phyloP scores from a whole-genome alignment of 53 echinoderm and acorn worm genomes.

The Mesocentrotus franciscanus region DNA sequence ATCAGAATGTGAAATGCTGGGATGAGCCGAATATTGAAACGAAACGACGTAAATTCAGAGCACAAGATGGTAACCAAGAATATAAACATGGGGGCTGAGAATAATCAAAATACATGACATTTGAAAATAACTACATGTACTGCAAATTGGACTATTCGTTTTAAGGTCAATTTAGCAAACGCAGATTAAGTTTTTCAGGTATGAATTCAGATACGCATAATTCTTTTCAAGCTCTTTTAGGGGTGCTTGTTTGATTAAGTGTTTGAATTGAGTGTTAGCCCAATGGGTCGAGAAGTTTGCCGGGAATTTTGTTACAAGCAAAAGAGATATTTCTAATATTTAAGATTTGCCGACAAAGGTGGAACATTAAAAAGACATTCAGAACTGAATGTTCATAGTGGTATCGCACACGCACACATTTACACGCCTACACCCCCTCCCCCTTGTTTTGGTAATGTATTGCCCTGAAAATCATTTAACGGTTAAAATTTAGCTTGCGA shows the following conservation, averaged over 20 bases:
- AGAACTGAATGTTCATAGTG: too few relatives aligned
- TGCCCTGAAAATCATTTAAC: too few relatives aligned
- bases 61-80: background rate
- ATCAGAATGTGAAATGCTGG: background rate
- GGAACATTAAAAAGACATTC: background rate
- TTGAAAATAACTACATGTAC: background rate
- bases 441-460: too few relatives aligned
- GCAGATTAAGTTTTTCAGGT: background rate
- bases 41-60: background rate
- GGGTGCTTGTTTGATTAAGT: too few relatives aligned
- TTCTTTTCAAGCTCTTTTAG: background rate
- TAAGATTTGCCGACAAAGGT: background rate
- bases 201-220: background rate
- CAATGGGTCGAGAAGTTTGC: too few relatives aligned
- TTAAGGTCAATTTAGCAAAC: background rate
- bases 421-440: too few relatives aligned
- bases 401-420: too few relatives aligned
- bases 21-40: background rate
- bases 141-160: background rate
- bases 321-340: too few relatives aligned
- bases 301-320: too few relatives aligned
- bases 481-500: too few relatives aligned
- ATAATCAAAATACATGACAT: background rate
- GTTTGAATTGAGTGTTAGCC: too few relatives aligned
- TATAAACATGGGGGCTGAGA: background rate